Conservation (phyloP, 1,140 invertebrate species). For the Nasonia vitripennis region DNA sequence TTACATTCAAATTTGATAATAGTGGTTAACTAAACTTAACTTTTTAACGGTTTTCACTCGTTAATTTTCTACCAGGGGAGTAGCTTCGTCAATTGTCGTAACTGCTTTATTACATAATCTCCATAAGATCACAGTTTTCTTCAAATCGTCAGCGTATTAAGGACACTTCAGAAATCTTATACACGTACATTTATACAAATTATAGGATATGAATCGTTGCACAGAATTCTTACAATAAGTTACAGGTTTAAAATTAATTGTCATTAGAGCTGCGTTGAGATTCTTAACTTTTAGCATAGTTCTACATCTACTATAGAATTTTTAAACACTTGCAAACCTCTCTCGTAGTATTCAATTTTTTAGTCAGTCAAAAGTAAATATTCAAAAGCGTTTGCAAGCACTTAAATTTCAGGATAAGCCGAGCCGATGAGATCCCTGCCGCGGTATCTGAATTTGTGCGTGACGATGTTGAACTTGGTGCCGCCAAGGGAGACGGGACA, state of each 20-base stretch:
- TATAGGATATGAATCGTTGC: background rate
- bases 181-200: background rate
- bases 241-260: background rate
- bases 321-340: too few relatives aligned
- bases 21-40: too few relatives aligned
- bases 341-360: too few relatives aligned
- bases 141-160: background rate
- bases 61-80: background rate
- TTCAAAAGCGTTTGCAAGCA: background rate
- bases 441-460: slow-evolving; percentile 83
- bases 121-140: slow-evolving; percentile 41
- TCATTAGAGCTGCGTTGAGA: background rate
- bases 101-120: slow-evolving; percentile 45
- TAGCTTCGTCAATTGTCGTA: background rate
- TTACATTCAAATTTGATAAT: too few relatives aligned
- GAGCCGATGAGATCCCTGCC: slow-evolving; percentile 87
- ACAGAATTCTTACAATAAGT: background rate
- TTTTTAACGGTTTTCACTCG: too few relatives aligned
- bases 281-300: background rate
- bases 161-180: too few relatives aligned
- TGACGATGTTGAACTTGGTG: slow-evolving; percentile 82
- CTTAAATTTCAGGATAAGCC: slow-evolving; percentile 83
- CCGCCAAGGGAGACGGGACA: slow-evolving; percentile 84
- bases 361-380: background rate
- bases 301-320: background rate